Evolutionary conservation across 2,797 vertebrate genomes (phyloP).

Genomic region (Harpagifer antarcticus): DNA sequence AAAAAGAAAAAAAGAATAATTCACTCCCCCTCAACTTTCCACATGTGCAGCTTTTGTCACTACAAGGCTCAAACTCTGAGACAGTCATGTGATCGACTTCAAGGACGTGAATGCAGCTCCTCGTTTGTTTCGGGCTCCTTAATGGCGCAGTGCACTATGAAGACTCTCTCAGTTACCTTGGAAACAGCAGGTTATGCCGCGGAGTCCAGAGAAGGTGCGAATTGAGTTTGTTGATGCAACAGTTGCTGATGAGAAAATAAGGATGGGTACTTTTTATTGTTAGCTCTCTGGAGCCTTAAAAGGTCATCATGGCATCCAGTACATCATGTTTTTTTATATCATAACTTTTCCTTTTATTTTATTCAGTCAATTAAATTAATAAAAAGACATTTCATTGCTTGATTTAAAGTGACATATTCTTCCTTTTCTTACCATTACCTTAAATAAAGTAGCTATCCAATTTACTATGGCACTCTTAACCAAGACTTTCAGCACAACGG

Average conservation of each 20-base stretch:
- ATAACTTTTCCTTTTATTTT: constrained; percentile 5
- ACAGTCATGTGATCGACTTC: constrained; percentile 29
- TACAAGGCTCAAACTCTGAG: constrained; percentile 6
- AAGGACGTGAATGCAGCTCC: constrained; percentile 46
- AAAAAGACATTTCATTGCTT: not conserved
- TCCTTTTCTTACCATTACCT: not conserved
- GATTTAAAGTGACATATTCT: not conserved
- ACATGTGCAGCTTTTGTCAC: constrained; percentile 13
- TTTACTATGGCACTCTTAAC: not conserved
- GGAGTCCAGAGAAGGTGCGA: constrained; percentile 76
- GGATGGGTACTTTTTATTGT: constrained; percentile 32
- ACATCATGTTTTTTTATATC: constrained; percentile 10
- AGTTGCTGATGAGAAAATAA: constrained; percentile 67
- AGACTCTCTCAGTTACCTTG: constrained; percentile 76
- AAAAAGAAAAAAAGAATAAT: not conserved
- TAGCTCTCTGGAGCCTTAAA: constrained; percentile 35
- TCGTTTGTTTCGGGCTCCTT: constrained; percentile 49
- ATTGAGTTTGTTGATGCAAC: constrained; percentile 69
- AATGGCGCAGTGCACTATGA: constrained; percentile 43
- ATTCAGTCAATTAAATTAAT: constrained; percentile 2
- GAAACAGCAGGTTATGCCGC: constrained; percentile 75
- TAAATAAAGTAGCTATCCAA: not conserved
- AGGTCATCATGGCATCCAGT: constrained; percentile 19
- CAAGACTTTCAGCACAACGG: constrained; percentile 6
- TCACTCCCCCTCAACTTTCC: constrained; percentile 31